Conservation (phyloP, 2,888 invertebrate species). For the Pimpla rufipes region DNA sequence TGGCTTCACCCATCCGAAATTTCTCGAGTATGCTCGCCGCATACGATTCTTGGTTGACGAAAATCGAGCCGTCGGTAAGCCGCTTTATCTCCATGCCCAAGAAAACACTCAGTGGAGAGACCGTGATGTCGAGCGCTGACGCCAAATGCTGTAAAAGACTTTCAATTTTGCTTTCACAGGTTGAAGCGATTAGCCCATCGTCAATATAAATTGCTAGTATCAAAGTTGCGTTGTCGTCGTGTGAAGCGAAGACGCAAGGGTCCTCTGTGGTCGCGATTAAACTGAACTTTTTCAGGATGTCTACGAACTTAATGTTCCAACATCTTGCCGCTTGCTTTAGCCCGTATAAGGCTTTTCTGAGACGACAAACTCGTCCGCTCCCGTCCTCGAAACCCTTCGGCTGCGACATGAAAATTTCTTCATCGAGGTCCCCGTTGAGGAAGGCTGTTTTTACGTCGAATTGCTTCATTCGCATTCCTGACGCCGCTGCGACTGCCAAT, state of each 20-base stretch:
- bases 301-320: conserved; percentile 72
- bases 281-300: conserved; percentile 63
- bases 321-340: conserved; percentile 74
- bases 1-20: conserved; percentile 55
- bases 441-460: conserved; percentile 75
- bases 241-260: conserved; percentile 68
- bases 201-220: conserved; percentile 54
- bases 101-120: conserved; percentile 9
- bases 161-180: not conserved
- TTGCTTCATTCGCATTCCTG: conserved; percentile 70
- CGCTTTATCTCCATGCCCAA: conserved; percentile 52
- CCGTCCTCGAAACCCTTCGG: conserved; percentile 73
- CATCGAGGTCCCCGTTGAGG: conserved; percentile 68
- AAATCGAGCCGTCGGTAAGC: conserved; percentile 41
- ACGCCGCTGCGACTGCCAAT: conserved; percentile 70
- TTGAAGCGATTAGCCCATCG: conserved; percentile 42
- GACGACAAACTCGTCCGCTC: conserved; percentile 69
- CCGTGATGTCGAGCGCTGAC: conserved; percentile 32
- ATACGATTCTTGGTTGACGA: conserved; percentile 40
- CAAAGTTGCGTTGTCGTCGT: conserved; percentile 25
- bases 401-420: conserved; percentile 74
- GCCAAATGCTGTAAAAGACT: conserved; percentile 20
- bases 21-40: conserved; percentile 39
- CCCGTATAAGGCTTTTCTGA: conserved; percentile 74
- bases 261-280: conserved; percentile 69